A percentile compares a stretch with the other conserved stretches of the same genome.
Conservation (phyloP, 2,888 invertebrate species). For the Neelides folsomi region DNA sequence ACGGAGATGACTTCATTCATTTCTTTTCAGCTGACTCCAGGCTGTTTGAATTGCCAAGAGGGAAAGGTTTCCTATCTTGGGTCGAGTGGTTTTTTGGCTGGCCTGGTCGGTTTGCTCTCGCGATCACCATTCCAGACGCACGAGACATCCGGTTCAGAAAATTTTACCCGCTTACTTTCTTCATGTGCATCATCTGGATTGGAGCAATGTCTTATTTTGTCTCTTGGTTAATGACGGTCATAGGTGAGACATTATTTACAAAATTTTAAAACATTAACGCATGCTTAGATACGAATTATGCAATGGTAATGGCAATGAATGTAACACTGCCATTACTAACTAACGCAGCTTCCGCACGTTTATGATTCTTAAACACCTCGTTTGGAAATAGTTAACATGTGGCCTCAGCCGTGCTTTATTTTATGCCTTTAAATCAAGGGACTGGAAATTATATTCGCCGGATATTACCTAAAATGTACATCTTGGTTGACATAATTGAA, state of each 20-base stretch:
- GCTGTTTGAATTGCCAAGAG: slow-evolving; percentile 23
- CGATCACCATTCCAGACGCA: slow-evolving; percentile 65
- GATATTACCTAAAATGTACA: too few species aligned
- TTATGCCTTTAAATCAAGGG: too few species aligned
- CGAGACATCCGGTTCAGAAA: slow-evolving; percentile 42
- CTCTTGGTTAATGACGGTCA: slow-evolving; percentile 68
- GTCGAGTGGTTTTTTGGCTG: slow-evolving; percentile 55
- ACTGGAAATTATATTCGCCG: too few species aligned
- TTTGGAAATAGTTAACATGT: too few species aligned
- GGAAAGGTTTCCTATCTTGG: slow-evolving; percentile 16
- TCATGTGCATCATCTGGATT: slow-evolving; percentile 71
- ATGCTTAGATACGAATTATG: too few species aligned
- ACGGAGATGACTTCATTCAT: background rate
- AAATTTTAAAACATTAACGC: too few species aligned
- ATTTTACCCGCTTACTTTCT: slow-evolving; percentile 55
- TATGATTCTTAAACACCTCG: too few species aligned
- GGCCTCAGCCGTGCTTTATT: too few species aligned
- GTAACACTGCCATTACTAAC: too few species aligned
- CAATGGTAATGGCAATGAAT: too few species aligned
- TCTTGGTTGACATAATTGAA: too few species aligned
- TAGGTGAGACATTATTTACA: slow-evolving; percentile 56
- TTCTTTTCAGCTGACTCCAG: slow-evolving; percentile 26
- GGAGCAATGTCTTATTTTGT: slow-evolving; percentile 66
- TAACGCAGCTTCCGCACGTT: too few species aligned
- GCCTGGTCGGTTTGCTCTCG: slow-evolving; percentile 59